Percentiles rank a stretch among this genome's conserved stretches.
phyloP scores from a whole-genome alignment of 1,140 invertebrate genomes.

The Brachionus paranguensis region DNA sequence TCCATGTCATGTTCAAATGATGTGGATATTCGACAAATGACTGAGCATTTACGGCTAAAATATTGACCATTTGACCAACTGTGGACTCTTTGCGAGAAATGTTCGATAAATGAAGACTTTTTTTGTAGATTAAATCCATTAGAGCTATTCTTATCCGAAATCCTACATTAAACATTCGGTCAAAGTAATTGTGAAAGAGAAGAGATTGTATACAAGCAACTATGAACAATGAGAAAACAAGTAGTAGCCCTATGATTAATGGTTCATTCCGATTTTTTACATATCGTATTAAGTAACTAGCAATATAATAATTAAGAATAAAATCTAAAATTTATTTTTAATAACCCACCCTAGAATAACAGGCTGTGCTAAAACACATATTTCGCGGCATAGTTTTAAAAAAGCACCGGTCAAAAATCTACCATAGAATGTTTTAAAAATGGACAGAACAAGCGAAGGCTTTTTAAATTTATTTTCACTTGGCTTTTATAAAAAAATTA shows the following conservation, averaged over 20 bases:
- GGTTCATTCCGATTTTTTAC: background rate
- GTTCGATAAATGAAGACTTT: constrained; percentile 53
- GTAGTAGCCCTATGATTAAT: constrained; percentile 75
- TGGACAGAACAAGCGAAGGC: background rate
- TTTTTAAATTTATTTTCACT: background rate
- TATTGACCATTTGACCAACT: constrained; percentile 61
- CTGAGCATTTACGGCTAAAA: constrained; percentile 61
- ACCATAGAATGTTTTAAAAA: background rate
- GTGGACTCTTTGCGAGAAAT: constrained; percentile 55
- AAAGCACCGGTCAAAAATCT: constrained; percentile 2
- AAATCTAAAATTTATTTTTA: background rate
- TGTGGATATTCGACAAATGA: constrained; percentile 56
- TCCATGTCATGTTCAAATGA: constrained; percentile 93
- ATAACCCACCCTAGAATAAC: background rate
- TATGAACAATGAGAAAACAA: constrained; percentile 68
- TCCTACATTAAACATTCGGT: constrained; percentile 64
- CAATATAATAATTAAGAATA: background rate
- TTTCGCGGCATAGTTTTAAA: background rate
- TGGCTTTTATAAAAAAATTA: background rate
- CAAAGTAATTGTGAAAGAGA: constrained; percentile 61
- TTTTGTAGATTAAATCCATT: constrained; percentile 85
- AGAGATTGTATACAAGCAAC: constrained; percentile 79
- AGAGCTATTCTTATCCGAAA: constrained; percentile 81
- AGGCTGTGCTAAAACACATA: background rate
- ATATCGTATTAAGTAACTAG: background rate